phyloP scores from a whole-genome alignment of 2,797 vertebrate species.

The Tragelaphus eurycerus region DNA sequence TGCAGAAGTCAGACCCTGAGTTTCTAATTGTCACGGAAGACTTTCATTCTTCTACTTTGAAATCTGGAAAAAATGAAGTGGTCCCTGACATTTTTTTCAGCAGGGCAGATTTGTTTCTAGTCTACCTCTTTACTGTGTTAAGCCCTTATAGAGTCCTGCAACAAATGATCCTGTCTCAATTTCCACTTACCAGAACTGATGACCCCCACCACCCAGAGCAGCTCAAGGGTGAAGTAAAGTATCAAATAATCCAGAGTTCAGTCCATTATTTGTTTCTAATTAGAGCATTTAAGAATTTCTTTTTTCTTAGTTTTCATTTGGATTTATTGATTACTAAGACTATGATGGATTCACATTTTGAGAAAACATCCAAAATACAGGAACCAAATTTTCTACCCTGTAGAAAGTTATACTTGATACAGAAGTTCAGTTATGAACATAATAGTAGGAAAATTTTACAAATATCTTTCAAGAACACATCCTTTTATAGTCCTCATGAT shows the following conservation, averaged over 20 bases:
- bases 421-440: background rate
- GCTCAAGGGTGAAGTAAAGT: background rate
- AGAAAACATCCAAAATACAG: background rate
- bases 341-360: background rate
- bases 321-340: conserved; percentile 38
- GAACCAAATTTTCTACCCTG: background rate
- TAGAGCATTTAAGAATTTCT: background rate
- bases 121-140: background rate
- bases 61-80: background rate
- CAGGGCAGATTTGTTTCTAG: background rate
- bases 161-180: background rate
- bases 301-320: conserved; percentile 11
- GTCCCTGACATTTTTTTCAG: background rate
- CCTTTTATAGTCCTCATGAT: background rate
- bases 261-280: background rate
- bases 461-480: background rate
- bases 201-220: background rate
- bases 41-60: background rate
- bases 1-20: background rate
- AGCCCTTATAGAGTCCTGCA: too few relatives aligned
- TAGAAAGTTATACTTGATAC: background rate
- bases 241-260: background rate
- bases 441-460: background rate
- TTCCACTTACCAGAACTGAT: background rate
- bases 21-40: background rate